A percentile compares a stretch with the other conserved stretches of the same genome.
Evolutionary conservation across 2,797 vertebrate genomes (phyloP).

Genomic region (Brachymystax lenok): DNA sequence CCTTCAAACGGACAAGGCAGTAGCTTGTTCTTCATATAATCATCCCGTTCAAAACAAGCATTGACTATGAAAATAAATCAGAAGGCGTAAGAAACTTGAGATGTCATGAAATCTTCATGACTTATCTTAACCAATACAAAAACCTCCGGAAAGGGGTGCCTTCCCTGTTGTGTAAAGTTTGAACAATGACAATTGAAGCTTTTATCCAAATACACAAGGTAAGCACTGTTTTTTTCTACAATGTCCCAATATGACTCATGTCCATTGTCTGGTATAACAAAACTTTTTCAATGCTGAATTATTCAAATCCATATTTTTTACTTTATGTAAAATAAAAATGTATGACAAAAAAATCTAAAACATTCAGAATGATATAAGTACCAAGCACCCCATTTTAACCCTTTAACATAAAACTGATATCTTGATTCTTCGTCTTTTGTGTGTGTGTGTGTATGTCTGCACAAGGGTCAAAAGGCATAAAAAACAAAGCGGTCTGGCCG

Average conservation of each 20-base stretch:
- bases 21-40: constrained; percentile 30
- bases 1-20: constrained; percentile 50
- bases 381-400: constrained; percentile 73
- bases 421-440: constrained; percentile 58
- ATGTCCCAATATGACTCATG: constrained; percentile 36
- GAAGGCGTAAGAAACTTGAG: constrained; percentile 39
- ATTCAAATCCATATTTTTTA: constrained; percentile 32
- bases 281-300: constrained; percentile 19
- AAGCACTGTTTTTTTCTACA: constrained; percentile 62
- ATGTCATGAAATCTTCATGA: constrained; percentile 37
- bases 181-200: constrained; percentile 56
- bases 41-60: constrained; percentile 39
- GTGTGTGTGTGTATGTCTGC: constrained; percentile 69
- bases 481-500: constrained; percentile 67
- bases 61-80: constrained; percentile 26
- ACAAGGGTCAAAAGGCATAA: constrained; percentile 78
- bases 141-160: constrained; percentile 40
- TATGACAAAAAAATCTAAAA: constrained; percentile 52
- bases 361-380: constrained; percentile 67
- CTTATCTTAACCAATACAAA: constrained; percentile 44
- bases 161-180: constrained; percentile 45
- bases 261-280: constrained; percentile 41
- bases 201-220: constrained; percentile 45
- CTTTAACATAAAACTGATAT: constrained; percentile 66
- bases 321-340: constrained; percentile 45